A percentile compares a stretch with the other conserved stretches of the same genome.
Conservation (phyloP, 2,797 vertebrate species). For the Poeciliopsis presidionis region DNA sequence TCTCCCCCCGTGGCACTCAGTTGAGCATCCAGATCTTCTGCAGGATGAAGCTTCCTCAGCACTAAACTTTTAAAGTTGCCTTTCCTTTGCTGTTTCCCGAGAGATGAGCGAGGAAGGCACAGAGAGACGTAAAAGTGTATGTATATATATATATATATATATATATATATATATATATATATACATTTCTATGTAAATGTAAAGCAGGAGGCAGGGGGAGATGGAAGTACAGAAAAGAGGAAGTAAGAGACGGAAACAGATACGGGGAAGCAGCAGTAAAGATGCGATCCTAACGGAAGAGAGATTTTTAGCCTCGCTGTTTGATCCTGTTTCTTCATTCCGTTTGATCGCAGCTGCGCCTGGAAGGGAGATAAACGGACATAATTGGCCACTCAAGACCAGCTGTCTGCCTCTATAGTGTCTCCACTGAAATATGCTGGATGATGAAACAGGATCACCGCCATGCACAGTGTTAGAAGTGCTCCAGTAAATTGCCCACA, state of each 20-base stretch:
- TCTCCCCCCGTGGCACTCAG: constrained; percentile 12
- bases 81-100: constrained; percentile 47
- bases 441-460: constrained; percentile 63
- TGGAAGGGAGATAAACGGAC: constrained; percentile 80
- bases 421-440: constrained; percentile 64
- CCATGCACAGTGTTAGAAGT: constrained; percentile 32
- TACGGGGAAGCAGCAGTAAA: constrained; percentile 50
- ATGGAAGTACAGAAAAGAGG: constrained; percentile 49
- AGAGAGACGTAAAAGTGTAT: constrained; percentile 31
- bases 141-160: background rate
- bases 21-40: constrained; percentile 14
- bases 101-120: constrained; percentile 45
- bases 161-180: background rate
- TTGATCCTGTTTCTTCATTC: constrained; percentile 78
- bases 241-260: constrained; percentile 55
- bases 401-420: constrained; percentile 74
- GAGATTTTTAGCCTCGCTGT: constrained; percentile 63
- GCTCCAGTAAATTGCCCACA: constrained; percentile 35
- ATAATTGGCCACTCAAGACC: constrained; percentile 81
- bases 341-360: constrained; percentile 79
- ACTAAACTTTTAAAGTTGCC: constrained; percentile 64
- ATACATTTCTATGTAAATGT: background rate
- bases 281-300: constrained; percentile 67
- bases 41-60: constrained; percentile 59
- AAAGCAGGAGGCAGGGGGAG: constrained; percentile 19